Evolutionary conservation across 2,888 invertebrate genomes (phyloP).

Genomic region (Tupiocoris notatus): DNA sequence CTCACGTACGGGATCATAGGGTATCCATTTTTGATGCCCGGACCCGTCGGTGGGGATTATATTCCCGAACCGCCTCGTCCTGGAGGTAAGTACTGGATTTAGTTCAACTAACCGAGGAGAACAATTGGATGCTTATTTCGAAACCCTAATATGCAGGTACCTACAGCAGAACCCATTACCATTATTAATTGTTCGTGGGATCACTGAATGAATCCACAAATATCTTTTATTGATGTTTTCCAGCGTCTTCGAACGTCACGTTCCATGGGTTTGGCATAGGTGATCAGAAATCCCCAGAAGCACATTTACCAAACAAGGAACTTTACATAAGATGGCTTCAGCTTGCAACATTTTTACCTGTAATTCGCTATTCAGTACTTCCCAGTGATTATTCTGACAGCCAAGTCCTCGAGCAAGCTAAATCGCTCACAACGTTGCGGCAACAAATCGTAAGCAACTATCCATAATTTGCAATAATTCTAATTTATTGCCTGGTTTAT

Average conservation of each 20-base stretch:
- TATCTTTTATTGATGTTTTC: no score
- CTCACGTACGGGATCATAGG: constrained; percentile 86
- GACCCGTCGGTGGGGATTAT: constrained; percentile 89
- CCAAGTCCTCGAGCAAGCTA: constrained; percentile 72
- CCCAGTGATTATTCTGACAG: constrained; percentile 81
- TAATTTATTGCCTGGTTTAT: no score
- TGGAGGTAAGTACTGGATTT: constrained; percentile 22
- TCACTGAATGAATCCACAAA: no score
- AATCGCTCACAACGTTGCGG: constrained; percentile 69
- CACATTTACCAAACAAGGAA: constrained; percentile 66
- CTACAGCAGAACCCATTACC: no score
- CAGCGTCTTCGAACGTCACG: constrained; percentile 20
- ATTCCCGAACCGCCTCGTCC: constrained; percentile 55
- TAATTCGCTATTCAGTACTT: constrained; percentile 84
- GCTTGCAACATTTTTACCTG: constrained; percentile 84
- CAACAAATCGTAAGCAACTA: constrained; percentile 71
- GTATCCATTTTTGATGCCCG: constrained; percentile 89
- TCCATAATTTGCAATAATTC: no score
- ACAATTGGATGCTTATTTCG: no score
- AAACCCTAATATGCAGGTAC: no score
- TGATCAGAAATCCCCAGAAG: constrained; percentile 43
- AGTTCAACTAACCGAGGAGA: no score
- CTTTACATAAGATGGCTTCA: constrained; percentile 89
- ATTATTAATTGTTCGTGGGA: no score
- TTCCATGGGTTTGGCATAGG: constrained; percentile 43